Conservation (phyloP, 1,140 invertebrate genomes). For the Papilio dardanus region DNA sequence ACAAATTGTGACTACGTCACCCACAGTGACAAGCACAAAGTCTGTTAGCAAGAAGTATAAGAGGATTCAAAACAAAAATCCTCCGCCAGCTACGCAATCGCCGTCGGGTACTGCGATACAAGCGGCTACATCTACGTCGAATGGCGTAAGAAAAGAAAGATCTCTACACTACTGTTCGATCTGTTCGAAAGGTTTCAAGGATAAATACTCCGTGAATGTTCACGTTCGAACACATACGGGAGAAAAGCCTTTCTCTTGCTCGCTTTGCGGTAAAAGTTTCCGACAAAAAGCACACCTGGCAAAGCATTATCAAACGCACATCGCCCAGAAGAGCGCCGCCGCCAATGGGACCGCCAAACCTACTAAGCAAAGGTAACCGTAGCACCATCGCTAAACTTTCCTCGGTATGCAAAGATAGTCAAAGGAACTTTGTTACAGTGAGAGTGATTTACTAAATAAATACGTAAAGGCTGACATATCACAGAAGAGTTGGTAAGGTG, state of each 20-base stretch:
- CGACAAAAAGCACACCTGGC: constrained; percentile 98
- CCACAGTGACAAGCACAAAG: constrained; percentile 82
- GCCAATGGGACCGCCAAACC: constrained; percentile 78
- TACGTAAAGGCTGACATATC: constrained; percentile 79
- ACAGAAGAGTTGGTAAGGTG: constrained; percentile 80
- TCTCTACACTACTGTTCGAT: constrained; percentile 95
- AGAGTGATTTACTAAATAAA: constrained; percentile 68
- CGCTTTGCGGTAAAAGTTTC: constrained; percentile 94
- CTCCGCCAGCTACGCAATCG: constrained; percentile 66
- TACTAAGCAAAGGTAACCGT: constrained; percentile 79
- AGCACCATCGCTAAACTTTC: constrained; percentile 44
- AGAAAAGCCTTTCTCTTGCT: constrained; percentile 95
- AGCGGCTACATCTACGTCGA: constrained; percentile 82
- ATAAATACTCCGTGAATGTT: constrained; percentile 96
- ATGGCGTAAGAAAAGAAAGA: constrained; percentile 89
- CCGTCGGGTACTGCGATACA: constrained; percentile 68
- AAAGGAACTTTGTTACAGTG: constrained; percentile 73
- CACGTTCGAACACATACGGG: constrained; percentile 95
- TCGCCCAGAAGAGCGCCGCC: constrained; percentile 87
- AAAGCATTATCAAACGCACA: constrained; percentile 98
- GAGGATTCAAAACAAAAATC: constrained; percentile 73
- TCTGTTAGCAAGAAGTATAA: constrained; percentile 81
- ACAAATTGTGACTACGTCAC: constrained; percentile 77
- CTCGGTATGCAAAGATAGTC: constrained; percentile 61
- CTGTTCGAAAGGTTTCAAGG: constrained; percentile 96